Base-by-base conservation (phyloP, 2,888 invertebrate species). In the Ophion slaviceki region DNA sequence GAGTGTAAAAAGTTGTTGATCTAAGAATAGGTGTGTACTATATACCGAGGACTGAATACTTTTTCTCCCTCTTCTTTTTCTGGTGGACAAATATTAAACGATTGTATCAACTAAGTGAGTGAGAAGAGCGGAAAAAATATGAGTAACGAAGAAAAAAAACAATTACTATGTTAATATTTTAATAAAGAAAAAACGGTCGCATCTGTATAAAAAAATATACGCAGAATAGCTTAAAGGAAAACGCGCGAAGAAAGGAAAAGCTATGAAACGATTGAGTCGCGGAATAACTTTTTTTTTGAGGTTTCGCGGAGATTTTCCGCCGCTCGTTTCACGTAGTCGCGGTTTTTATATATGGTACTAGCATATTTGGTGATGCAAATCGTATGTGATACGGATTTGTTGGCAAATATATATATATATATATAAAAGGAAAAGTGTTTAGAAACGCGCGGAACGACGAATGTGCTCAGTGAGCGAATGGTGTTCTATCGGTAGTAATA, bases 1-100 rank as follows among this genome's bases (percentile, higher is more conserved):
- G 91, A 89, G 91, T 93, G 93, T 93, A 93, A 92, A 94, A 94
- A 93, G 92, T 93, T 92, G 91, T 93, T 92, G 88, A 92, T 91
- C 90, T 92, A 90, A 88, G 89, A 89, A 90, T 92, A 92, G 91
- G 90, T 92, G 93, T 93, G 93, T 87, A 88, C 82, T 85, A 91
- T 91, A 91, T 91, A 92, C 90, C 90, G 91, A 90, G 90, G 89
- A 88, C 91, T 89, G 40, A 85, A 88, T 88, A 87, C 75, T 85
- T 86, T 89, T 86, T 84, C 84, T 86, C 86, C 81, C 79, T 81
- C 85, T 87, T 86, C 88, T 87, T 89, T 89, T 85, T 87, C 85
- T 89, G 89, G 87, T 89, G 89, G 87, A 89, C 89, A 90, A 88
- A 89, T 89, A 89, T 86, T 85, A 87, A 90, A 89, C 90, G 89